Evolutionary conservation across 2,888 invertebrate species (phyloP).

Genomic region (Agrotis exclamationis): DNA sequence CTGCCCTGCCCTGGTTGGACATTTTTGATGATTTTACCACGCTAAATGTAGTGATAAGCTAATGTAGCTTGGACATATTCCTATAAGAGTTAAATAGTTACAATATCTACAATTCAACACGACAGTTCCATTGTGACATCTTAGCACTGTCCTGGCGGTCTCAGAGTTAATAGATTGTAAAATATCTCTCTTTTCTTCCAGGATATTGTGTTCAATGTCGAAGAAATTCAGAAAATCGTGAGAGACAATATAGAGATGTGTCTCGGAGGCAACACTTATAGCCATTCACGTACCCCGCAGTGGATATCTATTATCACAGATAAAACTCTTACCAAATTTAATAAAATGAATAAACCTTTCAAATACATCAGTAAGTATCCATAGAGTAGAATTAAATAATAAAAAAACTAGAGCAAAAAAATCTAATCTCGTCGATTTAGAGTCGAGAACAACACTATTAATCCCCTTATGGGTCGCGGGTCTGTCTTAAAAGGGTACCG

Average conservation of each 20-base stretch:
- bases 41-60: no score
- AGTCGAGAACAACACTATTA: no score
- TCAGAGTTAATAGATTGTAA: background rate
- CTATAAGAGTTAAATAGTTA: background rate
- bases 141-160: background rate
- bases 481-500: no score
- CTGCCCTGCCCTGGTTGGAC: no score
- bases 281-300: constrained; percentile 82
- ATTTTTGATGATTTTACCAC: no score
- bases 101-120: no score
- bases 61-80: background rate
- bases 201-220: constrained; percentile 92
- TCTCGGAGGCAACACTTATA: constrained; percentile 94
- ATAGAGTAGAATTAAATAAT: no score
- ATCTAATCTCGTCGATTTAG: no score
- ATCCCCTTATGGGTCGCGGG: no score
- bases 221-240: constrained; percentile 94
- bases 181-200: constrained; percentile 58
- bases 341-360: constrained; percentile 95
- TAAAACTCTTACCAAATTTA: constrained; percentile 93
- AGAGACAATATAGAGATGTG: constrained; percentile 94
- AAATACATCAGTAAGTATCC: constrained; percentile 92
- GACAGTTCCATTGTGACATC: no score
- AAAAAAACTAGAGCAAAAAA: no score
- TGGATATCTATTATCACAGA: constrained; percentile 96